Conservation (phyloP, 1,140 invertebrate genomes). For the Hyles vespertilio region DNA sequence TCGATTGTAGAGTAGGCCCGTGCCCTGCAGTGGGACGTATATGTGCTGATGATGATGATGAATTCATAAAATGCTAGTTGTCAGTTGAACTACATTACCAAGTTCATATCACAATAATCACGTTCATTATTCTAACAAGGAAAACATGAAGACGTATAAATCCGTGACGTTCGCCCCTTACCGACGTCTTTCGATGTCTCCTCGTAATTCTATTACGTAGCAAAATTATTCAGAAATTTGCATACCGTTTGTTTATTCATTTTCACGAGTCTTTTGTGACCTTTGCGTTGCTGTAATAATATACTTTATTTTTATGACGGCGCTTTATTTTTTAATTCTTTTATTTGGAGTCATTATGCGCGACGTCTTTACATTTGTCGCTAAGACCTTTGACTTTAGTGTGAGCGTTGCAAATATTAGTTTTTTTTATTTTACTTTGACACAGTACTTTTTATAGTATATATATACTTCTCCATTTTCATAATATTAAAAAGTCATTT, state of each 20-base stretch:
- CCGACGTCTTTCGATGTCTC: background rate
- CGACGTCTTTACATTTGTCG: no score
- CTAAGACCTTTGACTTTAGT: no score
- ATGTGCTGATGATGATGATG: no score
- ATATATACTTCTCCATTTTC: no score
- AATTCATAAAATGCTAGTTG: no score
- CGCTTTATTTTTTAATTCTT: slow-evolving; percentile 3
- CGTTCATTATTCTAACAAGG: slow-evolving; percentile 4
- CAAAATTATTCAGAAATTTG: slow-evolving; percentile 13
- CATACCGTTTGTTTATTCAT: slow-evolving; percentile 11
- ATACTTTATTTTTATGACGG: slow-evolving; percentile 10
- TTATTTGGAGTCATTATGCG: no score
- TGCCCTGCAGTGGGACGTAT: no score
- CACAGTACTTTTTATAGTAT: no score
- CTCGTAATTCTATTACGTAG: slow-evolving; percentile 8
- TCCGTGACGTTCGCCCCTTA: background rate
- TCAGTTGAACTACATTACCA: background rate
- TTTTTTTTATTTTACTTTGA: no score
- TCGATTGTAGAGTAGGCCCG: no score
- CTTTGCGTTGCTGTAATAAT: background rate
- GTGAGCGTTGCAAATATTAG: no score
- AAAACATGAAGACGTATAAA: slow-evolving; percentile 1
- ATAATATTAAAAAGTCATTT: no score
- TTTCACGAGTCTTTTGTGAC: slow-evolving; percentile 12
- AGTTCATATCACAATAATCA: background rate